A percentile compares a stretch with the other conserved stretches of the same genome.
Evolutionary conservation across 2,797 vertebrate species (phyloP).

Genomic region (Gephyroberyx darwinii): DNA sequence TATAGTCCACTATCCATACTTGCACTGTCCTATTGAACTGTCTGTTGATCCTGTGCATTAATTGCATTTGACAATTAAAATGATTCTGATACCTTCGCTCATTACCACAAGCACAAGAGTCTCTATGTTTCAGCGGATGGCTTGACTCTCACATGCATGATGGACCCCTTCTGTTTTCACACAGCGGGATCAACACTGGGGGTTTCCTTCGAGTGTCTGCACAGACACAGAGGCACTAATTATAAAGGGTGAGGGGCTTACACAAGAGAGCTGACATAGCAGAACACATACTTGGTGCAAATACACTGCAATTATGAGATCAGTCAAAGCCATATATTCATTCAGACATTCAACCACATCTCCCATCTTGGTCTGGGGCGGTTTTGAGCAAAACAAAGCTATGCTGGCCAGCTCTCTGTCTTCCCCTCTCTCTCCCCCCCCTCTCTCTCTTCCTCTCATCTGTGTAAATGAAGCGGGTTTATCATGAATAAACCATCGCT

Average conservation of each 20-base stretch:
- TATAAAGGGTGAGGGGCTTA: constrained; percentile 50
- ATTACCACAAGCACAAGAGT: not conserved
- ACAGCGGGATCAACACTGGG: constrained; percentile 1
- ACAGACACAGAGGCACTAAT: constrained; percentile 47
- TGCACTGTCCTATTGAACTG: not conserved
- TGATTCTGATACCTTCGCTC: not conserved
- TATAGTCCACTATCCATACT: not conserved
- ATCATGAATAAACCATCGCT: constrained; percentile 53
- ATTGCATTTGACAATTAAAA: constrained; percentile 1
- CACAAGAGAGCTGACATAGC: constrained; percentile 32
- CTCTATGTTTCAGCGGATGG: too few species aligned
- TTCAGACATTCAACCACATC: constrained; percentile 41
- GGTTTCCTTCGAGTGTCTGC: constrained; percentile 26
- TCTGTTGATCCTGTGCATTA: constrained; percentile 1
- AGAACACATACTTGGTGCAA: constrained; percentile 49
- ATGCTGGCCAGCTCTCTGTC: constrained; percentile 1
- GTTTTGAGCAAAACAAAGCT: constrained; percentile 29
- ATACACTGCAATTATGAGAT: constrained; percentile 69
- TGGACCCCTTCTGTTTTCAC: constrained; percentile 17
- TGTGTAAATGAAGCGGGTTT: constrained; percentile 16
- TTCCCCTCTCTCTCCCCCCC: constrained; percentile 24
- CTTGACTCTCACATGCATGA: not conserved
- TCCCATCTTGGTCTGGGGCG: constrained; percentile 40
- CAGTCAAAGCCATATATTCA: constrained; percentile 53
- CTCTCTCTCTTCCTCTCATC: not conserved